A percentile compares a stretch with the other conserved stretches of the same genome.
These are phyloP conservation scores for Bujurquina vittata DNA, from an alignment of 2,113 vertebrate genomes.

Conservation along the genomic window DNA sequence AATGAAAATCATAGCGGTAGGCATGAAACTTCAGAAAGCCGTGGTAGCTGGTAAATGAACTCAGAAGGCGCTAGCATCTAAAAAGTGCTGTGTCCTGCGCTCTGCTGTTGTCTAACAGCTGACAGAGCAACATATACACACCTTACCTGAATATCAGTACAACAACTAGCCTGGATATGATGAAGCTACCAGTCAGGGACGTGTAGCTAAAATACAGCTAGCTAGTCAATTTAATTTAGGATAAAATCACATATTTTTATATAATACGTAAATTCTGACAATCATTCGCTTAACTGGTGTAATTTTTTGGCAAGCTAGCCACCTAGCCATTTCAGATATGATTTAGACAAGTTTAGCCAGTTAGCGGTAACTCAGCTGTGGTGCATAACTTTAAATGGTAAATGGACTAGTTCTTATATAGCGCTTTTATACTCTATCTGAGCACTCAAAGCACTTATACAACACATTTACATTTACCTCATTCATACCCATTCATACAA, in stretches of 20 bases:
- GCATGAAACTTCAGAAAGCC: neutral
- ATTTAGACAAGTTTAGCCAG: neutral
- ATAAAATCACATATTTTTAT: neutral
- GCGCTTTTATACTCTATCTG: no score
- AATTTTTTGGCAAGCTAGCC: neutral
- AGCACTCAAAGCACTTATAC: no score
- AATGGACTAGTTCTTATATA: no score
- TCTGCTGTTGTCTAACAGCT: neutral
- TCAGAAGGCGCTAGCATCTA: neutral
- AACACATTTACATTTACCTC: no score
- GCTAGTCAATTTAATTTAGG: accelerated
- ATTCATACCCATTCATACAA: no score
- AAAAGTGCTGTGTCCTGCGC: neutral
- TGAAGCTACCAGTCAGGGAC: no score
- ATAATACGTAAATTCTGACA: neutral
- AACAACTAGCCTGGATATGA: no score
- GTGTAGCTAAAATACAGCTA: no score
- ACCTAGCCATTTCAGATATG: neutral
- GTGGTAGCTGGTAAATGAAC: no score
- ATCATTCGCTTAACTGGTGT: neutral
- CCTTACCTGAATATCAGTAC: neutral
- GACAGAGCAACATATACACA: neutral
- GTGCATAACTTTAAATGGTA: neutral
- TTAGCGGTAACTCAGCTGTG: neutral
- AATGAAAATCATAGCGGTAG: neutral